A percentile compares a stretch with the other conserved stretches of the same genome.
Evolutionary conservation across 1,140 invertebrate species (phyloP).

Genomic region (Meloidogyne floridensis): DNA sequence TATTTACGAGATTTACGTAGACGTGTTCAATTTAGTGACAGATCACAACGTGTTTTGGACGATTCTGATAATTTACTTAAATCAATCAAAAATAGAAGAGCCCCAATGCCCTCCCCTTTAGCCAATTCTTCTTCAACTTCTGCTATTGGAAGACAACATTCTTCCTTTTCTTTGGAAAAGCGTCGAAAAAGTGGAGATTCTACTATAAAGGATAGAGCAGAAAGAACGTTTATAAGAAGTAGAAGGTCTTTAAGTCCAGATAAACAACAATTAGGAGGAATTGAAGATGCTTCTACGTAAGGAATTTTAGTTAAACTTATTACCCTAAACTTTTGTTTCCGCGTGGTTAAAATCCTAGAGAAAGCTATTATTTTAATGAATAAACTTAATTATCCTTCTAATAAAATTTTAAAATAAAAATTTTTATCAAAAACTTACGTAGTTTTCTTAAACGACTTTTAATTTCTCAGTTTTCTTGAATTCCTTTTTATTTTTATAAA

Average conservation of each 20-base stretch:
- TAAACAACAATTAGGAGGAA: neutral
- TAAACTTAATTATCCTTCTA: too few species aligned
- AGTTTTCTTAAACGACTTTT: too few species aligned
- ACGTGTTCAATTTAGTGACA: conserved; percentile 26
- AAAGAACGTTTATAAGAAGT: conserved; percentile 10
- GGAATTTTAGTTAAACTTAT: neutral
- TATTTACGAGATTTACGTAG: conserved; percentile 11
- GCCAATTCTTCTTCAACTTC: conserved; percentile 14
- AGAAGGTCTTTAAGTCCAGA: conserved; percentile 24
- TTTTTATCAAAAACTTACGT: too few species aligned
- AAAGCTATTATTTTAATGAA: too few species aligned
- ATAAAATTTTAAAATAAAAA: too few species aligned
- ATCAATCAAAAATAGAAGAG: conserved; percentile 23
- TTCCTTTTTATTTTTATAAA: too few species aligned
- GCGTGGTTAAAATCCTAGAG: too few species aligned
- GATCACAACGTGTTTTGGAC: conserved; percentile 17
- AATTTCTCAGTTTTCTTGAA: too few species aligned
- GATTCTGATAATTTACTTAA: conserved; percentile 24
- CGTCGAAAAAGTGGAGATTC: conserved; percentile 12
- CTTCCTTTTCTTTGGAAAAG: conserved; percentile 14
- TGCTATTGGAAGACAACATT: neutral
- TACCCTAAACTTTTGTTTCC: too few species aligned
- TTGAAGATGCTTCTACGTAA: conserved; percentile 25
- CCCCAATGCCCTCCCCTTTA: neutral
- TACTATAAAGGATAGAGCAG: conserved; percentile 24